Evolutionary conservation across 2,113 vertebrate species (phyloP).

Genomic region (Cephalopterus ornatus): DNA sequence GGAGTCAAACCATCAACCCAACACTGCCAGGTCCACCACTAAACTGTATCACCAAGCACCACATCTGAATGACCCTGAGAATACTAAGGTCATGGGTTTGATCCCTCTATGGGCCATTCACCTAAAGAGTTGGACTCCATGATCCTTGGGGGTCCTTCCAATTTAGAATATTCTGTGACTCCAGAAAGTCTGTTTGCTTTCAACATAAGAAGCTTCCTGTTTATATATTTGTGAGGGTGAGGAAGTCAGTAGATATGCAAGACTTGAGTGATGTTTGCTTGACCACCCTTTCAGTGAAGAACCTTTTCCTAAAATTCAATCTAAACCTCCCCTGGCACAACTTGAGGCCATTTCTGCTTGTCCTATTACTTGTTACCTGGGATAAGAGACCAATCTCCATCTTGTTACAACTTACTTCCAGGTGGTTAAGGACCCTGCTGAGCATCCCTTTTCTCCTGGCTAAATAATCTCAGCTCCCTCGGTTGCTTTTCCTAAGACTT

Average conservation of each 20-base stretch:
- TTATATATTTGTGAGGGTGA: not conserved
- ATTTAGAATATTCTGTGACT: not conserved
- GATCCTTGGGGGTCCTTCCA: not conserved
- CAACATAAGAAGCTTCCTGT: not conserved
- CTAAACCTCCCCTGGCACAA: not conserved
- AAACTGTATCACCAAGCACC: not conserved
- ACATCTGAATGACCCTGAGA: not conserved
- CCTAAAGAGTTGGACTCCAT: not conserved
- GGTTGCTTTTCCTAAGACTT: not conserved
- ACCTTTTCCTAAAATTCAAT: not conserved
- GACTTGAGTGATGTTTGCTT: not conserved
- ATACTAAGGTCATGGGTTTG: not conserved
- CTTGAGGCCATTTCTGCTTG: not conserved
- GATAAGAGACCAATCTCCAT: not conserved
- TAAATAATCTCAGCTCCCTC: not conserved
- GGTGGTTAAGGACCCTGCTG: too few relatives aligned
- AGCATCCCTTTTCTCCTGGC: not conserved
- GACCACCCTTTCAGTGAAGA: not conserved
- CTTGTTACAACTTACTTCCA: not conserved
- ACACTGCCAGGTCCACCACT: fast-evolving
- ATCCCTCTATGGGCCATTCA: not conserved
- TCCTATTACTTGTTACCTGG: not conserved
- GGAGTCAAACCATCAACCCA: not conserved
- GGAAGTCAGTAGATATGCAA: not conserved
- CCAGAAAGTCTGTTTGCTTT: not conserved